Evolutionary conservation across 2,113 vertebrate genomes (phyloP), one percentile per base, ranked within the genome.

Genomic region (Cyanoramphus novaezelandiae): DNA sequence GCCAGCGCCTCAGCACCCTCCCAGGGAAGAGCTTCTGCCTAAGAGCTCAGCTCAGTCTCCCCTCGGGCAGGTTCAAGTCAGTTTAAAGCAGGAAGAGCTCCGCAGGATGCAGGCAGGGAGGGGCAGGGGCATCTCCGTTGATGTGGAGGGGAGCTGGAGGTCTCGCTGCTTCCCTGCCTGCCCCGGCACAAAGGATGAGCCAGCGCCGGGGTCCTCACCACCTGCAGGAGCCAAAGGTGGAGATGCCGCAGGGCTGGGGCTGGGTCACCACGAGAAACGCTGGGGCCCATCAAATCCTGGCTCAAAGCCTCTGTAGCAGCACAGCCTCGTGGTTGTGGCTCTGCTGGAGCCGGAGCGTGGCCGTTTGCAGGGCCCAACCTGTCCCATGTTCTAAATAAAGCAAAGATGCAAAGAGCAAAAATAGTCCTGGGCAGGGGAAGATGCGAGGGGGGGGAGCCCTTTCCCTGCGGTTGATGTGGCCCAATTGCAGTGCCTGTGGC

Each of bases 401-500:
- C 31, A 4, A 6, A 25, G 46, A 2, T 9, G 10, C 27, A 7
- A 21, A 41, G 50, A 19, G 44, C 2, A 19, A 7, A 25, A 59
- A 57, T 12, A 8, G 67, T 50, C 28, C 52, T 3, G 44, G 49
- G 44, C 10, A 3, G 60, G 72, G 43, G 44, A 64, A 60, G 70
- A 44, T 31, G 39, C n/a, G n/a, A n/a, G 43, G n/a, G 63, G 46
- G 62, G 47, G 27, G 6, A 39, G 39, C 39, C 3, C 21, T 4
- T 3, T 81, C 57, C 50, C 65, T 67, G 41, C 24, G 17, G 88
- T 82, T 87, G 92, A 76, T 70, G 60, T 44, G 86, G 82, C 85
- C 88, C 90, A 75, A 67, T 93, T 70, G 79, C 88, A 59, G 86
- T 23, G 88, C 92, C 85, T 15, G 91, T n/a, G 93, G 96, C 72